A percentile compares a stretch with the other conserved stretches of the same genome.
phyloP scores from a whole-genome alignment of 2,797 vertebrate species.

The Silurus lanzhouensis region DNA sequence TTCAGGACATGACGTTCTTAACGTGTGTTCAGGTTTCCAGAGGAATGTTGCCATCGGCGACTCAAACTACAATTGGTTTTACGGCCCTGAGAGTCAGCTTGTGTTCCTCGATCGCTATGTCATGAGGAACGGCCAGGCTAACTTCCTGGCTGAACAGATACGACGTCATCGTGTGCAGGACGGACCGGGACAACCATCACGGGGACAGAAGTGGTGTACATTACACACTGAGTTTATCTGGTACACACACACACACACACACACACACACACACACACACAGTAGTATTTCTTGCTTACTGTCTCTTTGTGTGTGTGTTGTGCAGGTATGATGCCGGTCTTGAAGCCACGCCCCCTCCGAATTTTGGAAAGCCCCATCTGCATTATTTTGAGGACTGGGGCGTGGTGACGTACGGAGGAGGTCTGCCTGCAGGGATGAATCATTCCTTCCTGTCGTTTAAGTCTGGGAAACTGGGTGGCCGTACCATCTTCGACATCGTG shows the following conservation, averaged over 20 bases:
- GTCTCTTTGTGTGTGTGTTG: constrained; percentile 17
- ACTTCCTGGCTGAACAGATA: constrained; percentile 94
- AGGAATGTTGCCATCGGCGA: constrained; percentile 94
- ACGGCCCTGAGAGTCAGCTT: constrained; percentile 96
- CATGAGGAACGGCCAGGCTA: constrained; percentile 95
- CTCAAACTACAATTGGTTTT: constrained; percentile 99
- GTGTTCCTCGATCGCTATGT: constrained; percentile 95
- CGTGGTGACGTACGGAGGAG: constrained; percentile 92
- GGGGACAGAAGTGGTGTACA: constrained; percentile 96
- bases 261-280: constrained; percentile 8
- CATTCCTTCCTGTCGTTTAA: constrained; percentile 94
- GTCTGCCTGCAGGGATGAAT: constrained; percentile 84
- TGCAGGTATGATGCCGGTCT: constrained; percentile 91
- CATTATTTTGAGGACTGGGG: constrained; percentile 99
- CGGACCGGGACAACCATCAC: constrained; percentile 90
- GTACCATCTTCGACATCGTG: constrained; percentile 95
- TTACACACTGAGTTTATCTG: constrained; percentile 98
- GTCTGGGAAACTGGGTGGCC: constrained; percentile 95
- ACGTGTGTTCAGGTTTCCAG: constrained; percentile 84
- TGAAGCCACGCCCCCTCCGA: constrained; percentile 80
- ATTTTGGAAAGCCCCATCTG: constrained; percentile 83
- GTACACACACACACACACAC: constrained; percentile 66
- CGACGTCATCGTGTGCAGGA: constrained; percentile 86
- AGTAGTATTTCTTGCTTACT: neutral
- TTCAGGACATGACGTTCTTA: neutral